Conservation (phyloP, 2,113 vertebrate genomes). For the Ursus arctos region DNA sequence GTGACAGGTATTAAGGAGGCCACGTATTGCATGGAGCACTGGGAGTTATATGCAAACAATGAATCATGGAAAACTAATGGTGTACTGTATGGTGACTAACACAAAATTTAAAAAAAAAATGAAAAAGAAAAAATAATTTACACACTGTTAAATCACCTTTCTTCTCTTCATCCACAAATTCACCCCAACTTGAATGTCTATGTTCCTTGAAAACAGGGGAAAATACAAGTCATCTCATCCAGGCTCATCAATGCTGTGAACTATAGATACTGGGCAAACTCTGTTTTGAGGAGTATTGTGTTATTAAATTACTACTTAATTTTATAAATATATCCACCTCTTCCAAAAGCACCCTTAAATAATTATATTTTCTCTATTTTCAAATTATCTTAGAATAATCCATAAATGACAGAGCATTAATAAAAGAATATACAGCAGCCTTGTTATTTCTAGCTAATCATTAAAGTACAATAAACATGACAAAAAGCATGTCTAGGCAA, state of each 20-base stretch:
- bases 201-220: background rate
- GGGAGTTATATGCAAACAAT: too few relatives aligned
- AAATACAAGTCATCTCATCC: constrained; percentile 32
- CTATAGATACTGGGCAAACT: background rate
- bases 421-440: constrained; percentile 56
- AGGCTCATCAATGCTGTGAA: background rate
- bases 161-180: constrained; percentile 59
- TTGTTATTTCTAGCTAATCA: constrained; percentile 75
- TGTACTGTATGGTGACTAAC: too few relatives aligned
- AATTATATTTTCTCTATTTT: constrained; percentile 78
- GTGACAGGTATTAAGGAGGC: too few relatives aligned
- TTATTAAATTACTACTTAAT: constrained; percentile 75
- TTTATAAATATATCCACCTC: constrained; percentile 74
- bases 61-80: too few relatives aligned
- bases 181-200: constrained; percentile 9
- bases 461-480: constrained; percentile 76
- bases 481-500: constrained; percentile 73
- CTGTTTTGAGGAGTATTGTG: constrained; percentile 28
- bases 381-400: constrained; percentile 73
- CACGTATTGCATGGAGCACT: too few relatives aligned
- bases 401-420: constrained; percentile 59
- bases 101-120: too few relatives aligned
- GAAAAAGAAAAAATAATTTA: constrained; percentile 5
- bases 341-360: constrained; percentile 68
- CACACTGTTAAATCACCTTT: constrained; percentile 42